Evolutionary conservation across 2,888 invertebrate species (phyloP).

Genomic region (Eledona agricola): DNA sequence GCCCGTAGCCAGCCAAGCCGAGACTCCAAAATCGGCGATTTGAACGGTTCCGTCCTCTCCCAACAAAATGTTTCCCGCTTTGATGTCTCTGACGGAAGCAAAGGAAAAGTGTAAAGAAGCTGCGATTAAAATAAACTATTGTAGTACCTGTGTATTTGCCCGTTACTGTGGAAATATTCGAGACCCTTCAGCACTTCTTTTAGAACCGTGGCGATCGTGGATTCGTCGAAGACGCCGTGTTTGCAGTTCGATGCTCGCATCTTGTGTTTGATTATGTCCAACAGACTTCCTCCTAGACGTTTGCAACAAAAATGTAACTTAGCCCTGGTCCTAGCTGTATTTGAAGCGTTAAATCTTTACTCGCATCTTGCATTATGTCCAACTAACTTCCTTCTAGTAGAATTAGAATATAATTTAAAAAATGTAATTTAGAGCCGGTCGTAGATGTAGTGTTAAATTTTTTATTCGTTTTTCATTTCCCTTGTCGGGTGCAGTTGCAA

Average conservation of each 20-base stretch:
- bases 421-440: no score
- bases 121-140: no score
- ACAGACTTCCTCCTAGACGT: conserved; percentile 83
- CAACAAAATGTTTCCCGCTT: conserved; percentile 96
- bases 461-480: no score
- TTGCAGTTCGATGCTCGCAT: conserved; percentile 91
- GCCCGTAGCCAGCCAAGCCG: conserved; percentile 96
- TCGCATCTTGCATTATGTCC: no score
- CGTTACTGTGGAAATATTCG: conserved; percentile 98
- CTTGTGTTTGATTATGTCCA: conserved; percentile 94
- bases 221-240: conserved; percentile 97
- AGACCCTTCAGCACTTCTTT: conserved; percentile 95
- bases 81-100: conserved; percentile 80
- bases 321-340: no score
- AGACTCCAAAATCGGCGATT: conserved; percentile 99
- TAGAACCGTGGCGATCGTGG: conserved; percentile 95
- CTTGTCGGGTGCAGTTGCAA: no score
- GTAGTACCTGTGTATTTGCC: conserved; percentile 95
- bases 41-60: conserved; percentile 97
- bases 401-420: no score
- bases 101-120: conserved; percentile 5
- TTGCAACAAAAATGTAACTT: no score
- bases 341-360: no score
- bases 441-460: no score
- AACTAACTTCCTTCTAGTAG: no score